Base-by-base conservation (phyloP, 2,113 vertebrate species). In the Pelodiscus sinensis region DNA sequence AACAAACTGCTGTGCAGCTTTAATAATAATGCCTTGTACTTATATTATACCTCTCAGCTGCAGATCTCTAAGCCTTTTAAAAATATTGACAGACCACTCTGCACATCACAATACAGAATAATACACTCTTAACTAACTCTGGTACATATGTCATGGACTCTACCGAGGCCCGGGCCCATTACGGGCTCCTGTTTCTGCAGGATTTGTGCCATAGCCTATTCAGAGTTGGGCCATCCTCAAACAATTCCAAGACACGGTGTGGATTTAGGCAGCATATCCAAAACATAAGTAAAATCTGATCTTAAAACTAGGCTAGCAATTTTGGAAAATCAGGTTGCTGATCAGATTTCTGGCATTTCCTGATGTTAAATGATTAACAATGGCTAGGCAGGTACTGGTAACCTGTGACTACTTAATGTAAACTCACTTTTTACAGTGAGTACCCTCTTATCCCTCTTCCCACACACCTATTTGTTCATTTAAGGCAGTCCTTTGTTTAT, bases 351-450 rank as follows among this genome's bases (percentile, higher is more conserved):
- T 94, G 90, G 56, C 82, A 79, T 95, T 96, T 95, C 92, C 95
- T 14, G 75, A 93, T 90, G 80, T 68, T 79, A 16, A 77, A 94
- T 83, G 82, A 89, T 31, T 90, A 4, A 29, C 96, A 96, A 95
- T 84, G 86, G 91, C 54, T 89, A 94, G 82, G 88, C 92, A 89
- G 95, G 95, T 14, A 54, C 52, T 94, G 96, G 86, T 95, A 93
- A 97, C 91, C 93, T 96, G 95, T 89, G 95, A 54, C 93, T 96
- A 92, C 88, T 96, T 94, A 85, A 87, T 87, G 80, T 80, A 65
- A 75, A 68, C 83, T 84, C 65, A 44, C 0, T 0, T 89, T 91
- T n/a, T n/a, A n/a, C n/a, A n/a, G n/a, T n/a, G n/a, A 78, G 80
- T 93, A 58, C 82, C 68, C 71, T 62, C 35, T 79, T 57, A 79